Base-by-base conservation (phyloP, 2,113 vertebrate genomes). In the Ornithorhynchus anatinus region DNA sequence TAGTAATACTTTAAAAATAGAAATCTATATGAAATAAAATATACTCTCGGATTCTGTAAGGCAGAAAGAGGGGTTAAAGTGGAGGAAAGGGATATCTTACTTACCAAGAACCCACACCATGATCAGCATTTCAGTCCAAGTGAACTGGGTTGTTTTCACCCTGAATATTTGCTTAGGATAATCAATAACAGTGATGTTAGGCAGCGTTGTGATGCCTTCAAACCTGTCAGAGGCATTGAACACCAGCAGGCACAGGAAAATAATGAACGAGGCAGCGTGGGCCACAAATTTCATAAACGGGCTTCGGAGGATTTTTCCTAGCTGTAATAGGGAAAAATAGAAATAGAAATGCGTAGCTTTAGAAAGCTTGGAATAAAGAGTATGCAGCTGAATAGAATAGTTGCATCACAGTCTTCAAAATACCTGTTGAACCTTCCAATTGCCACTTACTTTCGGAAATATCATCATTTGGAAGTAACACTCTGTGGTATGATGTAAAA, bases 251-350 rank as follows among this genome's bases (percentile, higher is more conserved):
- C 95, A 92, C 85, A 96, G 90, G 88, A 96, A 96, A 91, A 96
- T 95, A 89, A 96, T 95, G 90, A 96, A 96, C 59, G 96, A 96
- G 16, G 95, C 95, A 5, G 96, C 95, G 5, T 96, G 96, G 6
- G 95, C 95, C 76, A 96, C 96, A 60, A 96, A 96, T 85, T 96
- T 96, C 96, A 96, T 96, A 78, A 96, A 96, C 7, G 96, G 96
- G 76, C 95, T 96, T 64, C 95, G 93, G 44, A 96, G 93, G 60
- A 94, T 68, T 84, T 92, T 95, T 75, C 96, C 96, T 79, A 96
- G 89, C 96, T 96, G 86, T 25, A 59, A 84, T 1, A 71, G 32
- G 64, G 76, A n/a, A 82, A 73, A 84, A 74, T 14, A 44, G 1
- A 27, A 2, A 77, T 57, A 72, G 11, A 29, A 54, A 38, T 57